Base-by-base conservation (phyloP, 2,888 invertebrate species). In the Chrysopilus asiliformis region DNA sequence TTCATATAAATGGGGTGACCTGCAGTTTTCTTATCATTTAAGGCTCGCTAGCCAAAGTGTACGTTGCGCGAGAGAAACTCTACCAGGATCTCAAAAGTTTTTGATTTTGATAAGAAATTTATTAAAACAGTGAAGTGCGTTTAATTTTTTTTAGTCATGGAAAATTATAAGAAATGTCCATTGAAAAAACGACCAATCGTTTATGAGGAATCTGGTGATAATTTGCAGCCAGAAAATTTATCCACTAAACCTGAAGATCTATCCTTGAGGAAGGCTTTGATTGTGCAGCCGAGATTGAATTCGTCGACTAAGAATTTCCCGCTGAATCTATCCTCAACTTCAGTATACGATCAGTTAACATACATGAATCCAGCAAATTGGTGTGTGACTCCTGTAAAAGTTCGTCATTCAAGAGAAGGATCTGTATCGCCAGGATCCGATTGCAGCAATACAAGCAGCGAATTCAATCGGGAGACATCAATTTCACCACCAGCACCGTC, bases 131-230 rank as follows among this genome's bases (percentile, higher is more conserved):
- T n/a, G n/a, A n/a, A n/a, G n/a, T n/a, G n/a, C n/a, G n/a, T n/a
- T n/a, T n/a, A n/a, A n/a, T n/a, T n/a, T n/a, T n/a, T n/a, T n/a
- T n/a, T n/a, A n/a, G n/a, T n/a, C 71, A 64, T 83, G 54, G 68
- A 73, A 59, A 84, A 84, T 64, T 87, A 87, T 66, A 84, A 85
- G 57, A 79, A 83, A 66, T 87, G 87, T 57, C 89, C 89, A 64
- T 71, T 89, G 49, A 89, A 89, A 68, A 89, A 89, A 71, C 77
- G 89, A 64, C 89, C 89, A 45, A 79, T 86, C 55, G 49, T 75
- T 51, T 72, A 78, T 49, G 68, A 76, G 60, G 68, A 76, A 59
- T 70, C 73, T 55, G 70, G 73, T 57, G 73, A 74, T 28, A 36
- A 26, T 13, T 22, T 14, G 24, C 30, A 25, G n/a, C 38, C 38